A percentile compares a stretch with the other conserved stretches of the same genome.
Conservation (phyloP, 2,888 invertebrate species). For the Megalurothrips usitatus region DNA sequence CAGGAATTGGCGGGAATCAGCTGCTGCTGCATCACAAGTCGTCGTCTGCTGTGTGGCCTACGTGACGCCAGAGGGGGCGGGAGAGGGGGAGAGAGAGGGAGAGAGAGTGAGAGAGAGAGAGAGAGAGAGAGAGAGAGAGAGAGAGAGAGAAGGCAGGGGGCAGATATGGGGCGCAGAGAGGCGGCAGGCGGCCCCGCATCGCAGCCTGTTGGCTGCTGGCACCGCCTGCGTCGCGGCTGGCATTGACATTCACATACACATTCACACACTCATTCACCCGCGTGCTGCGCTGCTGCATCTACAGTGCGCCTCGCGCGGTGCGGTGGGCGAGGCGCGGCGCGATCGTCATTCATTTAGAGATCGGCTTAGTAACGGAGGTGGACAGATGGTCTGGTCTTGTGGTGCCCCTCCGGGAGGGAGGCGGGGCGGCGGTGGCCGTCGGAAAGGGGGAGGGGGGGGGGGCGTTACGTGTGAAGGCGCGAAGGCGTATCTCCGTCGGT, state of each 20-base stretch:
- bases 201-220: constrained; percentile 15
- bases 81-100: background rate
- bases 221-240: constrained; percentile 12
- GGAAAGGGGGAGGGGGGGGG: no score
- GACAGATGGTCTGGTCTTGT: no score
- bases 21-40: background rate
- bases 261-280: no score
- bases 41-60: background rate
- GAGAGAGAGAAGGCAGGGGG: background rate
- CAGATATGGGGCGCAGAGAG: no score
- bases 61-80: background rate
- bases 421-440: no score
- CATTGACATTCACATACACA: constrained; percentile 28
- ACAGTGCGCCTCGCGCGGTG: no score
- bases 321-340: no score
- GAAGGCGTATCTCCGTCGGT: constrained; percentile 5
- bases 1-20: background rate
- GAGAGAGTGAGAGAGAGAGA: background rate
- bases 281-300: no score
- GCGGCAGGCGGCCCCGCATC: background rate
- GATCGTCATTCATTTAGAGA: no score
- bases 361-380: no score
- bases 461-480: background rate
- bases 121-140: background rate
- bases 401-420: no score